Evolutionary conservation across 2,113 vertebrate genomes (phyloP), one percentile per base, ranked within the genome.

Genomic region (Lasiurus borealis): DNA sequence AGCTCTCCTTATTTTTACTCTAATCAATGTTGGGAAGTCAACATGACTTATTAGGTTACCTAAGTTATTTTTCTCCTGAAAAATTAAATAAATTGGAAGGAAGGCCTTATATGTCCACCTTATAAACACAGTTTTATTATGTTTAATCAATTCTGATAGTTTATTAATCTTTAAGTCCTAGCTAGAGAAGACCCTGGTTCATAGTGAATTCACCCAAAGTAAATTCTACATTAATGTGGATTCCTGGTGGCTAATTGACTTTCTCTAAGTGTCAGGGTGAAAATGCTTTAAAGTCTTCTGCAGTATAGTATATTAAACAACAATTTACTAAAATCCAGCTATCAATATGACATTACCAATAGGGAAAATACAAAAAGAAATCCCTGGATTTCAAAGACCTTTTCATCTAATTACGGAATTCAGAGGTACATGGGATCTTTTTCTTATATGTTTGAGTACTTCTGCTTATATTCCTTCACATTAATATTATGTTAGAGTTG

Each of bases 21-120:
- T 62, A 34, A 59, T 19, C 15, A 78, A 27, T 36, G 4, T 85
- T 91, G 34, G 12, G 14, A 86, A 85, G 44, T 34, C 44, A 86
- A 11, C 6, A 11, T 50, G 62, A 86, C 57, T 76, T 93, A 57
- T 77, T 15, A 72, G 64, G 9, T 15, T 13, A 57, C 19, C 2
- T 84, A 57, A 71, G 50, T 90, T 92, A 21, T 86, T 94, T 96
- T 85, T 64, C 9, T 89, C 6, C 31, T 82, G 78, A 40, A 11
- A 88, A 88, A 77, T n/a, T 76, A 34, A 83, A 44, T 62, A 94
- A 85, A 69, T 82, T 86, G 21, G 1, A 16, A 83, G 86, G 48
- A 18, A 80, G 11, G 25, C 5, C 73, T 82, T 73, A 29, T 0
- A 31, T 77, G 40, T 66, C 18, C n/a, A 78, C 27, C 19, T 85